Conservation (phyloP, 2,113 vertebrate genomes). For the Ciconia maguari region DNA sequence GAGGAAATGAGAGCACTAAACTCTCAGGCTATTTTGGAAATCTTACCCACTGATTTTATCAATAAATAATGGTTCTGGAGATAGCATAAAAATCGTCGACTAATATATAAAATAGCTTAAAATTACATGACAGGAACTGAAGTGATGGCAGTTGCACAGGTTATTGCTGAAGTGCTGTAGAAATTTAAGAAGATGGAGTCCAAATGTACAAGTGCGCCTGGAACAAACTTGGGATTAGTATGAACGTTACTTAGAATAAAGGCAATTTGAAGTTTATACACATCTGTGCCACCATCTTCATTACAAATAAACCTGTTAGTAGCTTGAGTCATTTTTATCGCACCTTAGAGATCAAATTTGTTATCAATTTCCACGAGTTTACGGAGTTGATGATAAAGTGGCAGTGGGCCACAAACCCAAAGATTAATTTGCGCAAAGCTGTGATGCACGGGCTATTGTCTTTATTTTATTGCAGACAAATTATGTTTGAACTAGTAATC, state of each 20-base stretch:
- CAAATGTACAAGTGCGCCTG: background rate
- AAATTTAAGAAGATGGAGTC: background rate
- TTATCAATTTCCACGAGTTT: conserved; percentile 40
- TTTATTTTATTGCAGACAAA: conserved; percentile 44
- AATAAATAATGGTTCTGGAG: background rate
- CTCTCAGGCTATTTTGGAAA: background rate
- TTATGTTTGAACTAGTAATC: conserved; percentile 57
- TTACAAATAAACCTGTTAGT: conserved; percentile 22
- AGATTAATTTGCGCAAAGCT: conserved; percentile 41
- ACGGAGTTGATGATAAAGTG: background rate
- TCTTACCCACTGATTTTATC: background rate
- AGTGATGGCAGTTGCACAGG: background rate
- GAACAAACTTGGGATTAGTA: background rate
- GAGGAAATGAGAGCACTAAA: background rate
- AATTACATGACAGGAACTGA: background rate
- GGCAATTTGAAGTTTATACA: background rate
- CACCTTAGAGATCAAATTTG: conserved; percentile 39
- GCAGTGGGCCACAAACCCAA: conserved; percentile 21
- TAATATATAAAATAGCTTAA: background rate
- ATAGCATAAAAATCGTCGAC: background rate
- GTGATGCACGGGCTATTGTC: conserved; percentile 25
- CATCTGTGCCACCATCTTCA: background rate
- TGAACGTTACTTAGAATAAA: conserved; percentile 6
- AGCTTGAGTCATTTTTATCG: background rate
- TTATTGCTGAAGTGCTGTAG: background rate